Conservation (phyloP, 2,113 vertebrate species). For the Varanus salvator region DNA sequence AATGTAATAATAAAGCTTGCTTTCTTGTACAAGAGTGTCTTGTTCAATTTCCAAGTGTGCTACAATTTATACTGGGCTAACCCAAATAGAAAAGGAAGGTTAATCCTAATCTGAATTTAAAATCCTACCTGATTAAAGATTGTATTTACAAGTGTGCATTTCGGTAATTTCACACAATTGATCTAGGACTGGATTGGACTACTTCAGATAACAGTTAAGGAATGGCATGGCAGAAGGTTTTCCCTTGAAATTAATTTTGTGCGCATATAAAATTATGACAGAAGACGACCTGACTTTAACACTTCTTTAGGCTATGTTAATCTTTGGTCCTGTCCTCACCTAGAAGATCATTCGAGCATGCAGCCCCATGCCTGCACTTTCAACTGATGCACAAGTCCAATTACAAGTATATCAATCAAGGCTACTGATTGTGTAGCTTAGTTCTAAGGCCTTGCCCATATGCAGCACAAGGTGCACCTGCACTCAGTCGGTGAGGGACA, state of each 20-base stretch:
- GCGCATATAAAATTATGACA: background rate
- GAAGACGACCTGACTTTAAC: background rate
- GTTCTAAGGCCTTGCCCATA: background rate
- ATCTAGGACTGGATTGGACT: background rate
- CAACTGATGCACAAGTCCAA: background rate
- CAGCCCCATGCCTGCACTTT: background rate
- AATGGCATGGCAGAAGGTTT: background rate
- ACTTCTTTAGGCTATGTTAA: background rate
- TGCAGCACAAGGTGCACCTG: background rate
- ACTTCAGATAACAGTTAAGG: background rate
- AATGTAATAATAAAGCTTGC: constrained; percentile 26
- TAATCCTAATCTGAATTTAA: constrained; percentile 4
- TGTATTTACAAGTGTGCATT: background rate
- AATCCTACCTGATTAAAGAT: background rate
- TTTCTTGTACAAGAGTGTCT: background rate
- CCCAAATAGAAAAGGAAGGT: background rate
- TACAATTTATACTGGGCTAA: constrained; percentile 20
- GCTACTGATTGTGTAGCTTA: background rate
- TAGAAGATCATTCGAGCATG: background rate
- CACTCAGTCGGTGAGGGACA: background rate
- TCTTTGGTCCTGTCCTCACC: background rate
- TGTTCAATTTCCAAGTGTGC: background rate
- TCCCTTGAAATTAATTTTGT: background rate
- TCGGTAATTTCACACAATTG: background rate
- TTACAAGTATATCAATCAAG: no score